These are phyloP conservation scores for Laticauda colubrina DNA, from an alignment of 2,113 vertebrate genomes.

Conservation along the genomic window DNA sequence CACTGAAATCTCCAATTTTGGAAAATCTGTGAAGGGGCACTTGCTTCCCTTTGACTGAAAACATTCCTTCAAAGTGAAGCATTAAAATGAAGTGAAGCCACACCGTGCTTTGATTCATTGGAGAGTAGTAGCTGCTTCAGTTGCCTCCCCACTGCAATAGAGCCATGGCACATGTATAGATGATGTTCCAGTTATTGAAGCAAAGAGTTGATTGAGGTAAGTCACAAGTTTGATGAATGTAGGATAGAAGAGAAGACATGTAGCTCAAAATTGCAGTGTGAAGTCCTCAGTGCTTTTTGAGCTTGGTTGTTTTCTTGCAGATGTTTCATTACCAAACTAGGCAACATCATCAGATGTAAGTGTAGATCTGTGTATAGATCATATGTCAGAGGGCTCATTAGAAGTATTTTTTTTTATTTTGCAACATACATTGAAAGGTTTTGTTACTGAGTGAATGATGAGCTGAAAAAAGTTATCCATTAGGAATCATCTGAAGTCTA, in stretches of 20 bases:
- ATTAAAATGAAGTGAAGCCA: background rate
- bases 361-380: background rate
- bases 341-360: background rate
- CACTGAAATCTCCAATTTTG: background rate
- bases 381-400: background rate
- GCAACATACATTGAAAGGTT: background rate
- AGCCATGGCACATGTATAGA: background rate
- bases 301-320: background rate
- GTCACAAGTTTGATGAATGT: background rate
- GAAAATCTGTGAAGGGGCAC: background rate
- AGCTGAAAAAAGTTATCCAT: background rate
- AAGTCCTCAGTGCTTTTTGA: background rate
- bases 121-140: background rate
- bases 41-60: background rate
- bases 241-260: background rate
- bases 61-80: background rate
- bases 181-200: background rate
- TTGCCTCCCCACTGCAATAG: background rate
- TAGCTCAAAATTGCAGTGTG: background rate
- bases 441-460: background rate
- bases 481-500: background rate
- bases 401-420: background rate
- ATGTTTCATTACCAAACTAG: background rate
- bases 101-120: background rate
- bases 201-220: background rate